Evolutionary conservation across 2,113 vertebrate species (phyloP), one percentile per base, ranked within the genome.

Genomic region (Thymallus thymallus): DNA sequence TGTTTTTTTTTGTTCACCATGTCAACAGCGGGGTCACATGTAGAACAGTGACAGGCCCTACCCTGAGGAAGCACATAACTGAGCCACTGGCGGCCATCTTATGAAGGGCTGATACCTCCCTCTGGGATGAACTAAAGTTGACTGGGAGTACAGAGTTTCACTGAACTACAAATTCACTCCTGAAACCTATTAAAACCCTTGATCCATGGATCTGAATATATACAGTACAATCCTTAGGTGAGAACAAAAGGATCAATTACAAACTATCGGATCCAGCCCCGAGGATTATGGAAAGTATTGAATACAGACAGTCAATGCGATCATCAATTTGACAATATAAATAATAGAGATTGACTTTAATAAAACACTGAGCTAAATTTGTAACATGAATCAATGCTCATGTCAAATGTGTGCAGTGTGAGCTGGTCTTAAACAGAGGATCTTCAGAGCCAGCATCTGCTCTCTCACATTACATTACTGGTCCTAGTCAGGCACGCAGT

Each of bases 201-300:
- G 78, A 82, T 77, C 13, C 72, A 88, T 83, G 78, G 88, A 89
- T 84, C 75, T 51, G 46, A 74, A 61, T 51, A 23, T 16, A 61
- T 30, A 16, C 23, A 67, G 45, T 30, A 16, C 23, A 67, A 61
- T 68, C 74, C 80, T 80, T 75, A 32, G 6, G 64, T 67, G 70
- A 48, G 67, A 79, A 58, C 69, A 80, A 82, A 69, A 60, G 16
- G 78, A 45, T 66, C 46, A 72, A 51, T 30, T 71, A 71, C 60
- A 71, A 60, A 6, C 56, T 60, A 22, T 60, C n/a, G 7, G 20
- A 60, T 60, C 56, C n/a, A 74, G 48, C 62, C 22, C 20, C 3
- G 16, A 63, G 51, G 24, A 61, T 62, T 4, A 1, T 68, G 64
- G n/a, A 23, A 68, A 75, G 69, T 73, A 75, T 29, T 22, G 66